Evolutionary conservation across 1,140 invertebrate species (phyloP).

Genomic region (Ceratoteleas bidentatus): DNA sequence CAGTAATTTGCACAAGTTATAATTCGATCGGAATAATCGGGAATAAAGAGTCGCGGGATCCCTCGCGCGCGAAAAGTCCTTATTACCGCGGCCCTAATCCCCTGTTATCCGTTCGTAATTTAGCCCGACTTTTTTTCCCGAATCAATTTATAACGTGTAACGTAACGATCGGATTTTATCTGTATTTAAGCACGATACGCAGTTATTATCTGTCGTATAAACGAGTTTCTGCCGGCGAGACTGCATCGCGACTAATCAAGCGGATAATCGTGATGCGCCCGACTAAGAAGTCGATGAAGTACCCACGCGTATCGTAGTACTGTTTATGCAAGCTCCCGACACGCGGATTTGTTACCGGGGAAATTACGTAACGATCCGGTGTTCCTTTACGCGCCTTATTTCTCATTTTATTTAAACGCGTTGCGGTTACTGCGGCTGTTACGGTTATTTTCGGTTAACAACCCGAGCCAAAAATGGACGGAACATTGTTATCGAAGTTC

Average conservation of each 20-base stretch:
- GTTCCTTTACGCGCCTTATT: conserved; percentile 46
- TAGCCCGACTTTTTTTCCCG: conserved; percentile 42
- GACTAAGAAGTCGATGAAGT: conserved; percentile 67
- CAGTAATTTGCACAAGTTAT: conserved; percentile 3
- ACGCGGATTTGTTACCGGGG: conserved; percentile 47
- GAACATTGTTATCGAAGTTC: neutral
- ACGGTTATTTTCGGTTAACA: conserved; percentile 25
- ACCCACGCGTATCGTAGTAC: conserved; percentile 66
- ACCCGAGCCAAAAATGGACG: neutral
- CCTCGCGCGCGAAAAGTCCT: neutral
- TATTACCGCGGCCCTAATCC: conserved; percentile 39
- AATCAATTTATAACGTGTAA: conserved; percentile 66
- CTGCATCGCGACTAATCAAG: conserved; percentile 64
- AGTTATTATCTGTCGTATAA: conserved; percentile 68
- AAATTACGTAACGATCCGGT: conserved; percentile 46
- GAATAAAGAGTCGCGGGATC: conserved; percentile 6
- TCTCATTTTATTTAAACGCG: conserved; percentile 33
- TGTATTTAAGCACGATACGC: conserved; percentile 63
- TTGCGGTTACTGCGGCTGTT: conserved; percentile 12
- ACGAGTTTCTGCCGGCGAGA: conserved; percentile 63
- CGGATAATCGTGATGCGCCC: conserved; percentile 67
- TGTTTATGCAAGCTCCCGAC: conserved; percentile 61
- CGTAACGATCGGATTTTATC: conserved; percentile 66
- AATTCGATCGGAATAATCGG: conserved; percentile 16
- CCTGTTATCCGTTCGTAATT: conserved; percentile 57